Evolutionary conservation across 2,797 vertebrate genomes (phyloP).

Genomic region (Sebastolobus alascanus): DNA sequence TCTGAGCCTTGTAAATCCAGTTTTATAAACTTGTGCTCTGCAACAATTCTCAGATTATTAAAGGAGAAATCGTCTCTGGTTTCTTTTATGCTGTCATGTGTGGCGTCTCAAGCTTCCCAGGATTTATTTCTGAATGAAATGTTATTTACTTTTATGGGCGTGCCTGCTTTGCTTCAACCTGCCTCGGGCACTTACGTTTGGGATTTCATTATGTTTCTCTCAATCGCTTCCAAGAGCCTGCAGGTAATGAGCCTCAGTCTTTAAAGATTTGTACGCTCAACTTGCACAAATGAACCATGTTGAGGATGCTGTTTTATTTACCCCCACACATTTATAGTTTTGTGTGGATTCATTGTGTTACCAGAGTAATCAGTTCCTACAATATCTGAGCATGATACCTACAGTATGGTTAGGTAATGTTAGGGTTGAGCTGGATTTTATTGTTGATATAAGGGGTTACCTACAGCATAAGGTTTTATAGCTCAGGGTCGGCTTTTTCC

Average conservation of each 20-base stretch:
- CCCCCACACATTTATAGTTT: not conserved
- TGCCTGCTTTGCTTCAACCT: conserved; percentile 4
- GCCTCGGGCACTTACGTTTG: not conserved
- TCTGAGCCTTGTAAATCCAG: conserved; percentile 16
- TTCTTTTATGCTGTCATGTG: not conserved
- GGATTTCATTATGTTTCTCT: not conserved
- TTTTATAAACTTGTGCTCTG: conserved; percentile 35
- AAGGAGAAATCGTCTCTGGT: conserved; percentile 10
- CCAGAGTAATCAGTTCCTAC: not conserved
- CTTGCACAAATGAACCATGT: not conserved
- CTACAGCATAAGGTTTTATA: not conserved
- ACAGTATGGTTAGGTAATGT: not conserved
- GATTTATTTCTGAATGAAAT: conserved; percentile 33
- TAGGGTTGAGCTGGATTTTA: not conserved
- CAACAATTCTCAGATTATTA: conserved; percentile 35
- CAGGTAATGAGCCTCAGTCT: conserved; percentile 21
- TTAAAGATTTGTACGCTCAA: not conserved
- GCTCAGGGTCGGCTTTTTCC: not conserved
- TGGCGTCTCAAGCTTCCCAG: conserved; percentile 9
- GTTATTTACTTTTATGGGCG: conserved; percentile 23
- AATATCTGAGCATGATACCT: not conserved
- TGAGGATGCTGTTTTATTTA: not conserved
- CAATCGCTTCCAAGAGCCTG: not conserved
- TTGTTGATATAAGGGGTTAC: not conserved
- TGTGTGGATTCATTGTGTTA: not conserved